Conservation (phyloP, 2,888 invertebrate species). For the Phengaris arion region DNA sequence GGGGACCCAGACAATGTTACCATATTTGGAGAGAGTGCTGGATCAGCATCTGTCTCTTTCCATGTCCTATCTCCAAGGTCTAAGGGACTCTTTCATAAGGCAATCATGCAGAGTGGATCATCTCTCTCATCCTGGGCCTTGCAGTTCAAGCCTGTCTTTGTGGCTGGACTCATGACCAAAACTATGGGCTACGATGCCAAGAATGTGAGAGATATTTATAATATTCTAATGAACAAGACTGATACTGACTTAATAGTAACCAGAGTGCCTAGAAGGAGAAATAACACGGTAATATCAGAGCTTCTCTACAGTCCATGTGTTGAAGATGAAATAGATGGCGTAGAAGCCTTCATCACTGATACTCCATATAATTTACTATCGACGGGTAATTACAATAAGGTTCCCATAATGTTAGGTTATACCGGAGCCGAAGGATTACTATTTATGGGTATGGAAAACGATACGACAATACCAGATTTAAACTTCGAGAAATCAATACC, state of each 20-base stretch:
- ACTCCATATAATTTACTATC: slow-evolving; percentile 51
- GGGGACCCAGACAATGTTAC: slow-evolving; percentile 63
- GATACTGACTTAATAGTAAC: slow-evolving; percentile 55
- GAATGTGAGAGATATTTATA: slow-evolving; percentile 55
- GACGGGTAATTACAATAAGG: slow-evolving; percentile 56
- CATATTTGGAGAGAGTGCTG: slow-evolving; percentile 68
- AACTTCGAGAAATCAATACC: slow-evolving; percentile 56
- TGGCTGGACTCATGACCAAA: slow-evolving; percentile 59
- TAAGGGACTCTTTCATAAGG: slow-evolving; percentile 63
- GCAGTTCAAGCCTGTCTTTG: slow-evolving; percentile 57
- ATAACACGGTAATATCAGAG: slow-evolving; percentile 53
- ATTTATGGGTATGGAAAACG: slow-evolving; percentile 54
- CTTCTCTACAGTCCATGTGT: slow-evolving; percentile 58
- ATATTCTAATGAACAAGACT: slow-evolving; percentile 54
- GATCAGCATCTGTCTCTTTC: slow-evolving; percentile 58
- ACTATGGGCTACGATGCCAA: slow-evolving; percentile 52
- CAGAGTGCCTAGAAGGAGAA: slow-evolving; percentile 54
- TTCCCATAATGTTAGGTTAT: slow-evolving; percentile 61
- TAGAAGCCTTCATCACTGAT: slow-evolving; percentile 60
- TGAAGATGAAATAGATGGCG: slow-evolving; percentile 56
- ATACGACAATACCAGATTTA: slow-evolving; percentile 50
- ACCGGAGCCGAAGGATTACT: slow-evolving; percentile 59
- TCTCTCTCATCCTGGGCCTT: slow-evolving; percentile 56
- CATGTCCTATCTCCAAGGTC: slow-evolving; percentile 64
- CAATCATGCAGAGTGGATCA: slow-evolving; percentile 65